phyloP scores from a whole-genome alignment of 1,140 invertebrate genomes.

The Drosophila micromelanica region DNA sequence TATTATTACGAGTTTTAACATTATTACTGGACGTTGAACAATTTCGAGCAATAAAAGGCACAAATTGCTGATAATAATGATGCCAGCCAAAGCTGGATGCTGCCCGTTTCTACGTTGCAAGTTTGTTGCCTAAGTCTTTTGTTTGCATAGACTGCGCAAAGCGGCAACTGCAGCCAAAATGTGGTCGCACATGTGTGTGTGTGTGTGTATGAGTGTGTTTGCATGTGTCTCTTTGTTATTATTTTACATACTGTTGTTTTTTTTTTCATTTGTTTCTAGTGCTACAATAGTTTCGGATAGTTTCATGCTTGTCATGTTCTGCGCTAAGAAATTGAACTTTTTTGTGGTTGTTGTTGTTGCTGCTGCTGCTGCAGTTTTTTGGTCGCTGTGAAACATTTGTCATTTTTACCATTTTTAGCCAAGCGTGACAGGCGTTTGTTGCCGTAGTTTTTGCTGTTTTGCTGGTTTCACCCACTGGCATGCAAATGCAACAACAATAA shows the following conservation, averaged over 20 bases:
- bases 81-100: slow-evolving; percentile 40
- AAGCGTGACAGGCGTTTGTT: slow-evolving; percentile 79
- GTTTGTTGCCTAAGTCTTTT: slow-evolving; percentile 78
- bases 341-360: slow-evolving; percentile 40
- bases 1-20: slow-evolving; percentile 78
- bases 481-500: slow-evolving; percentile 65
- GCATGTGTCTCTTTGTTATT: slow-evolving; percentile 69
- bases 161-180: slow-evolving; percentile 12
- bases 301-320: slow-evolving; percentile 81
- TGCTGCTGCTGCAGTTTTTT: slow-evolving; percentile 70
- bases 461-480: slow-evolving; percentile 73
- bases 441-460: slow-evolving; percentile 43
- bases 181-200: slow-evolving; percentile 9
- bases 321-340: slow-evolving; percentile 75
- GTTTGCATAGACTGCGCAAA: slow-evolving; percentile 41
- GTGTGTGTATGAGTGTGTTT: slow-evolving; percentile 14
- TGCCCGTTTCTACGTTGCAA: slow-evolving; percentile 27
- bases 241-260: slow-evolving; percentile 76
- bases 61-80: slow-evolving; percentile 82
- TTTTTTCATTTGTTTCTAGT: slow-evolving; percentile 43
- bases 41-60: slow-evolving; percentile 79
- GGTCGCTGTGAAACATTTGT: slow-evolving; percentile 79
- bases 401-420: slow-evolving; percentile 82
- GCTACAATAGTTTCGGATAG: slow-evolving; percentile 73
- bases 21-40: slow-evolving; percentile 78